Evolutionary conservation across 2,113 vertebrate species (phyloP), one percentile per base, ranked within the genome.

Genomic region (Chlorodrepanis virens): DNA sequence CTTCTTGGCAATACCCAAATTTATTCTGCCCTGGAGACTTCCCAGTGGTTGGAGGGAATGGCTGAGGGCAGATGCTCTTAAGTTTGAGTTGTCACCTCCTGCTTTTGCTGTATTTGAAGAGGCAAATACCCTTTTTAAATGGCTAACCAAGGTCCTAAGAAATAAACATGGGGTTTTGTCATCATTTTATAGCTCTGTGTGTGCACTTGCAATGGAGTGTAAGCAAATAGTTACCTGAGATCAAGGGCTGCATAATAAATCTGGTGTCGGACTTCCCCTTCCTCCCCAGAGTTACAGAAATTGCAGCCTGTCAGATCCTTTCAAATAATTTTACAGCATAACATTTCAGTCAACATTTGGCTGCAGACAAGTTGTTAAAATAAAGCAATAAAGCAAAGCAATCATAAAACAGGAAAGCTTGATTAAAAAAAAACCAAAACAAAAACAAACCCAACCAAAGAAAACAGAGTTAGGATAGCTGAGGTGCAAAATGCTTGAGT

Each of bases 361-460:
- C 63, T 86, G 63, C 37, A 84, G 49, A 92, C 4, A 0, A 79
- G 77, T 87, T 87, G 61, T 94, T 92, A 91, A 91, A 96, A 88
- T 78, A 93, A 93, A 92, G 35, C 76, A 88, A 86, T 93, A 96
- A 95, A 94, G 21, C 56, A 94, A 22, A 83, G 61, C 72, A 96
- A 96, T 92, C 89, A 80, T 72, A 83, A 77, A 94, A 63, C 37
- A 94, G 80, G 67, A 86, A 82, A 68, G 21, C 50, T 53, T 88
- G 44, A 40, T 87, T 71, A 23, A 84, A 93, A 92, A 91, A 4
- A 1, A 17, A 35, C 13, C 33, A 25, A 29, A n/a, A 19, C 4
- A 19, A 47, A 37, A 28, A 40, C 40, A 40, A 40, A 40, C 40
- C 40, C 8, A 44, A 68, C 5, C 9, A 39, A 16, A n/a, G 7